These are phyloP conservation scores for Brienomyrus brachyistius DNA, from an alignment of 2,113 vertebrate species.

Conservation along the genomic window DNA sequence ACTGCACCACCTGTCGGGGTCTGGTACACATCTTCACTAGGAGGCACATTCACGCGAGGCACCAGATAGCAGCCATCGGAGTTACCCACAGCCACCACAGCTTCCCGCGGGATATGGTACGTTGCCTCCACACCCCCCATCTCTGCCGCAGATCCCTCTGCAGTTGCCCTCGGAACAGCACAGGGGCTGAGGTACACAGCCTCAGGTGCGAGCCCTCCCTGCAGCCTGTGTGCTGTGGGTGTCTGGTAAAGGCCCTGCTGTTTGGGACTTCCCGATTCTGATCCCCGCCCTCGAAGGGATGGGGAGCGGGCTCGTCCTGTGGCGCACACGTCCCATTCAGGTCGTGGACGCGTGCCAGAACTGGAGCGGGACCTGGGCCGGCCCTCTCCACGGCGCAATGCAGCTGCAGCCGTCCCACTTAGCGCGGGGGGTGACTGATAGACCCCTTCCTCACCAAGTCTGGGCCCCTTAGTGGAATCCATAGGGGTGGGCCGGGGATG, in stretches of 20 bases:
- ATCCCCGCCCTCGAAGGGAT: slow-evolving; percentile 50
- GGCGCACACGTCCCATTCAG: slow-evolving; percentile 48
- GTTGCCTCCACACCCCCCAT: slow-evolving; percentile 39
- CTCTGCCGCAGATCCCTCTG: slow-evolving; percentile 29
- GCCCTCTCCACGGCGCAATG: slow-evolving; percentile 38
- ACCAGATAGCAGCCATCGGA: slow-evolving; percentile 60
- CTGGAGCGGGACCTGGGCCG: slow-evolving; percentile 66
- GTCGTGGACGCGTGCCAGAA: slow-evolving; percentile 58
- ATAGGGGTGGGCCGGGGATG: background rate
- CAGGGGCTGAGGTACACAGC: slow-evolving; percentile 59
- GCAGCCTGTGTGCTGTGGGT: slow-evolving; percentile 43
- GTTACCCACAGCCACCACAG: slow-evolving; percentile 31
- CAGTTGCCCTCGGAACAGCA: slow-evolving; percentile 35
- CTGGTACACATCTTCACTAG: slow-evolving; percentile 62
- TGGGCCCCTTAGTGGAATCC: slow-evolving; percentile 1
- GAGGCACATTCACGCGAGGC: slow-evolving; percentile 52
- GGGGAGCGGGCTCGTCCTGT: slow-evolving; percentile 58
- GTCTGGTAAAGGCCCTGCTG: slow-evolving; percentile 47
- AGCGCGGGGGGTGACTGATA: slow-evolving; percentile 51
- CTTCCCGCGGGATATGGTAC: slow-evolving; percentile 53
- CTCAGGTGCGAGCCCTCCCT: slow-evolving; percentile 42
- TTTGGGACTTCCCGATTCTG: slow-evolving; percentile 36
- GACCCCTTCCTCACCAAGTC: slow-evolving; percentile 51
- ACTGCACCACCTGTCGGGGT: slow-evolving; percentile 50
- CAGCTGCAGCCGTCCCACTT: slow-evolving; percentile 38